Evolutionary conservation across 2,797 vertebrate species (phyloP), one percentile per base, ranked within the genome.

Genomic region (Mormyrus proboscirostris): DNA sequence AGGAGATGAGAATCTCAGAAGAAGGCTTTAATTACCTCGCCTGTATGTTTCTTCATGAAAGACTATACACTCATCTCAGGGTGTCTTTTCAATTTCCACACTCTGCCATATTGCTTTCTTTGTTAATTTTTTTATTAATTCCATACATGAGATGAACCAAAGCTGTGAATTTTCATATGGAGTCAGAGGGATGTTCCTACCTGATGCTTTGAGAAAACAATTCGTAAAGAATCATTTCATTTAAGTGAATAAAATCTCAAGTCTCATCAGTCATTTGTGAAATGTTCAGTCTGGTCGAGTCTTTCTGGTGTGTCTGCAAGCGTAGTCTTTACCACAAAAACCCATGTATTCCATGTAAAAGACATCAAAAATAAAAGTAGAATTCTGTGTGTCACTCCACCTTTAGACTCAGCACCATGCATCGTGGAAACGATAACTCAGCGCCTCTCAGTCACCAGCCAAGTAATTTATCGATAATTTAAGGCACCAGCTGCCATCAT

Each of bases 141-240:
- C 2, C 41, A 2, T 84, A 29, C 82, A 84, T 49, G 44, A 86
- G 51, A 88, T 47, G 12, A 62, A 38, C 19, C 57, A 62, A 55
- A 55, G 16, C 29, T 57, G 29, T 65, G 38, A 62, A 44, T 88
- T 88, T 62, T 51, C 44, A 44, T 65, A 14, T 57, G 8, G 44
- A 29, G 22, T 55, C 47, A 50, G 84, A 16, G n/a, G 83, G 44
- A 62, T 65, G 19, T 57, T 65, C 33, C n/a, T 65, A 57, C 10
- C 29, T 41, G 12, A 88, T 22, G 57, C n/a, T 49, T 65, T 62
- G 7, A 14, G 65, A 49, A 25, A 16, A 49, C 5, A 47, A n/a
- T 62, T 49, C 57, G 14, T 86, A 88, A 88, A 65, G 53, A 44
- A 38, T 84, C 38, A 25, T 89, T 62, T 88, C 19, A n/a, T 50